Evolutionary conservation across 2,888 invertebrate species (phyloP).

Genomic region (Microctonus brassicae): DNA sequence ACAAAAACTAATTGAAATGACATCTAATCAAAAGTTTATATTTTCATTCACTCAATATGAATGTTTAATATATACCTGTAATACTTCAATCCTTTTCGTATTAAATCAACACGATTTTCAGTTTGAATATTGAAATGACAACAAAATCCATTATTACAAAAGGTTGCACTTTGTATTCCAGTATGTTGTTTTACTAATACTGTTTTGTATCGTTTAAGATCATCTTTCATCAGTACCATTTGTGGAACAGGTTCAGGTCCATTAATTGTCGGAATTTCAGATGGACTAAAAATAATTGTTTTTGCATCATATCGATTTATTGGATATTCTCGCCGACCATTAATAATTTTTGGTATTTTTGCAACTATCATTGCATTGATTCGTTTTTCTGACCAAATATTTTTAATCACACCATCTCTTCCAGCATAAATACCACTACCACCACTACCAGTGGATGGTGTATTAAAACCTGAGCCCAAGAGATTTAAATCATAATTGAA

Average conservation of each 20-base stretch:
- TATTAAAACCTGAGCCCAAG: constrained; percentile 70
- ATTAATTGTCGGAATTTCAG: constrained; percentile 42
- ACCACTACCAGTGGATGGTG: constrained; percentile 64
- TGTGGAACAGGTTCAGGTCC: constrained; percentile 39
- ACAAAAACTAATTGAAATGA: too few species aligned
- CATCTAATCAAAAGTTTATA: neutral
- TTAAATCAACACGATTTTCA: constrained; percentile 35
- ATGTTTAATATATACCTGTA: constrained; percentile 46
- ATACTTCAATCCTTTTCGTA: constrained; percentile 42
- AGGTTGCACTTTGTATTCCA: constrained; percentile 34
- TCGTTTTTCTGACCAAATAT: constrained; percentile 70
- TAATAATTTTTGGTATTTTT: constrained; percentile 70
- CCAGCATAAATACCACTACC: constrained; percentile 85
- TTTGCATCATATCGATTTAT: constrained; percentile 39
- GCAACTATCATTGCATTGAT: constrained; percentile 70
- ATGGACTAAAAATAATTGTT: constrained; percentile 37
- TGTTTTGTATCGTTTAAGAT: constrained; percentile 46
- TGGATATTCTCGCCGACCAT: constrained; percentile 61
- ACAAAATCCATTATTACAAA: constrained; percentile 52
- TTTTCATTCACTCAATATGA: neutral
- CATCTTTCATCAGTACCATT: constrained; percentile 31
- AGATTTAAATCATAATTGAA: constrained; percentile 70
- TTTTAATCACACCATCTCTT: constrained; percentile 69
- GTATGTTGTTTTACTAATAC: constrained; percentile 40
- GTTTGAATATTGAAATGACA: constrained; percentile 49